phyloP scores from a whole-genome alignment of 2,113 vertebrate species.

The Helogale parvula region DNA sequence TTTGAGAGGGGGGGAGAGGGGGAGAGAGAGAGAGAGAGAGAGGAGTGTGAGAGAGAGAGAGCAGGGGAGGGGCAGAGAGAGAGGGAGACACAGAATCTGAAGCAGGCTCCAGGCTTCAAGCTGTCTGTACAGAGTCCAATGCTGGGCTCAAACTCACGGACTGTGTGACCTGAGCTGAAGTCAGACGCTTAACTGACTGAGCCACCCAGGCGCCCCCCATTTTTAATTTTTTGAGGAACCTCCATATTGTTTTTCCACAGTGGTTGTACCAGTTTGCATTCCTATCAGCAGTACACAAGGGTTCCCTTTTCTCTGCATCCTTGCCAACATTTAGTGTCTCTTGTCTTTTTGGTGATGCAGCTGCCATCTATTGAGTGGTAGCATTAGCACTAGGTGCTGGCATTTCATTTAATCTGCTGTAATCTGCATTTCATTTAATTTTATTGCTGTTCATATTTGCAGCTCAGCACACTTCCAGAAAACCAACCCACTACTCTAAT shows the following conservation, averaged over 20 bases:
- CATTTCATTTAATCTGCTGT: constrained; percentile 13
- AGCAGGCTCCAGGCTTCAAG: too few relatives aligned
- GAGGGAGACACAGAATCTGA: too few relatives aligned
- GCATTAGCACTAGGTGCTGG: neutral
- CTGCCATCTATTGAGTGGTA: neutral
- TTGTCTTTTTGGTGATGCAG: neutral
- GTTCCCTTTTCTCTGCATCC: neutral
- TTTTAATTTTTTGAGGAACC: neutral
- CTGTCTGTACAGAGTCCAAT: too few relatives aligned
- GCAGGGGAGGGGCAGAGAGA: too few relatives aligned
- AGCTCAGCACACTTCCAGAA: neutral
- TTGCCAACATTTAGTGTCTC: neutral
- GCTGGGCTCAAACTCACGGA: too few relatives aligned
- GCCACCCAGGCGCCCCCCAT: too few relatives aligned
- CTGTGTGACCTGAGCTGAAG: too few relatives aligned
- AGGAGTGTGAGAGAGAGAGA: too few relatives aligned
- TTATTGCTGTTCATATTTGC: neutral
- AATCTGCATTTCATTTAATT: neutral
- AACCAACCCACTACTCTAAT: neutral
- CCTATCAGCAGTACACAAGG: neutral
- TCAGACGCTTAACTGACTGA: too few relatives aligned
- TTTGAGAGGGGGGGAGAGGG: too few relatives aligned
- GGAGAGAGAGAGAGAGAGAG: too few relatives aligned
- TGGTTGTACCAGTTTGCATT: neutral
- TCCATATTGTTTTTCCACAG: neutral